A percentile compares a stretch with the other conserved stretches of the same genome.
phyloP scores from a whole-genome alignment of 2,888 invertebrate species.

The Yponomeuta malinellus region DNA sequence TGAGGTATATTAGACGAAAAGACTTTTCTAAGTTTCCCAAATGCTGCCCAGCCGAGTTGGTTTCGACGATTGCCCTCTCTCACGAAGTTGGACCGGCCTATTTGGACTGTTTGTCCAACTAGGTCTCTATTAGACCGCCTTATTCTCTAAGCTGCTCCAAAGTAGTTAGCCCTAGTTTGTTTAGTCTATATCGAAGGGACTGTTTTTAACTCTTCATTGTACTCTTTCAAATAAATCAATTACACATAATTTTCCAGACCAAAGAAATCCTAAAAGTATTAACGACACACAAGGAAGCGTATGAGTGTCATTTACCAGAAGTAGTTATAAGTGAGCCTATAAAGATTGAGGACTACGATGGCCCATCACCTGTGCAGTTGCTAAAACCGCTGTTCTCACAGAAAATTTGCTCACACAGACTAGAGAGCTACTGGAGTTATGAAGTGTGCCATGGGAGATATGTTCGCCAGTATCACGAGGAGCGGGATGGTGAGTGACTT shows the following conservation, averaged over 20 bases:
- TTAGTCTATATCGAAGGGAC: too few species aligned
- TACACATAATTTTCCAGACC: constrained; percentile 33
- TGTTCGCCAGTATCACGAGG: constrained; percentile 96
- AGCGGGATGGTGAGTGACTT: constrained; percentile 80
- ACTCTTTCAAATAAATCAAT: not conserved
- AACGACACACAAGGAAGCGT: constrained; percentile 87
- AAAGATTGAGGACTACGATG: constrained; percentile 78
- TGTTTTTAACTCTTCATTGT: too few species aligned
- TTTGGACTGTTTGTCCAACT: too few species aligned
- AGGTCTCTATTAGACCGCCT: too few species aligned
- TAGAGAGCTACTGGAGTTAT: constrained; percentile 97
- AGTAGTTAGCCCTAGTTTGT: too few species aligned
- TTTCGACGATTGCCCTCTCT: too few species aligned
- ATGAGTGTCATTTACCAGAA: constrained; percentile 87
- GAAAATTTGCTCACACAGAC: constrained; percentile 87
- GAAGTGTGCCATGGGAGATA: constrained; percentile 95
- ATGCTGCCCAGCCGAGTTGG: too few species aligned
- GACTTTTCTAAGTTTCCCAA: too few species aligned
- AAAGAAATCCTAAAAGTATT: constrained; percentile 80
- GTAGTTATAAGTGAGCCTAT: constrained; percentile 70
- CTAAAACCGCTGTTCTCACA: constrained; percentile 85
- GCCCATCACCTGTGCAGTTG: constrained; percentile 85
- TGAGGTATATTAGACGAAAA: too few species aligned
- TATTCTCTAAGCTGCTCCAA: too few species aligned
- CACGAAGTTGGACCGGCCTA: too few species aligned